phyloP scores from a whole-genome alignment of 2,888 invertebrate genomes.

The Helicoverpa assulta region DNA sequence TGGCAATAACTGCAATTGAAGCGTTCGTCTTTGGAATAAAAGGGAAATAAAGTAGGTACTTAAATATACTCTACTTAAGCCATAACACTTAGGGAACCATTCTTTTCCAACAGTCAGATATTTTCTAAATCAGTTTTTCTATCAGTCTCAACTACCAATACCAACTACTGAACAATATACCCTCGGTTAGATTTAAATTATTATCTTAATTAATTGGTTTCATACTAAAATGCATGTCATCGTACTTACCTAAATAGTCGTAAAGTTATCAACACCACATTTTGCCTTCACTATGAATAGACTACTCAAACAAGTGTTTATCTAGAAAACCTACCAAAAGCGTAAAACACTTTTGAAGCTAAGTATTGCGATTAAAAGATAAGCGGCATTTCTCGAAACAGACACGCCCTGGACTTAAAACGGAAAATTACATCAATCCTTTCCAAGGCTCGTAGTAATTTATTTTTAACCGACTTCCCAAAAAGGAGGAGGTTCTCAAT shows the following conservation, averaged over 20 bases:
- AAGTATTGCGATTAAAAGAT: slow-evolving; percentile 24
- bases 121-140: too few species aligned
- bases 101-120: too few species aligned
- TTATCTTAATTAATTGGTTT: too few species aligned
- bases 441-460: slow-evolving; percentile 36
- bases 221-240: too few species aligned
- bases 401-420: slow-evolving; percentile 30
- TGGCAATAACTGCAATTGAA: slow-evolving; percentile 16
- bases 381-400: slow-evolving; percentile 26
- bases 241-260: too few species aligned
- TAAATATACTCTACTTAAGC: too few species aligned
- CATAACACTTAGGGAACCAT: too few species aligned
- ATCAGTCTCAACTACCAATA: too few species aligned
- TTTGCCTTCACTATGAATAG: not conserved
- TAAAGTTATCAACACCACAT: not conserved
- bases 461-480: too few species aligned
- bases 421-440: slow-evolving; percentile 41
- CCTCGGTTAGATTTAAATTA: too few species aligned
- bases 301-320: not conserved
- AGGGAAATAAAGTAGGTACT: not conserved
- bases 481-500: too few species aligned
- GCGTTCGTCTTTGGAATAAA: slow-evolving; percentile 23
- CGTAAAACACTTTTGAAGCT: slow-evolving; percentile 2
- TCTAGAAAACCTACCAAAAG: not conserved
- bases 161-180: too few species aligned